phyloP scores from a whole-genome alignment of 2,113 vertebrate species.

The Colaptes auratus region DNA sequence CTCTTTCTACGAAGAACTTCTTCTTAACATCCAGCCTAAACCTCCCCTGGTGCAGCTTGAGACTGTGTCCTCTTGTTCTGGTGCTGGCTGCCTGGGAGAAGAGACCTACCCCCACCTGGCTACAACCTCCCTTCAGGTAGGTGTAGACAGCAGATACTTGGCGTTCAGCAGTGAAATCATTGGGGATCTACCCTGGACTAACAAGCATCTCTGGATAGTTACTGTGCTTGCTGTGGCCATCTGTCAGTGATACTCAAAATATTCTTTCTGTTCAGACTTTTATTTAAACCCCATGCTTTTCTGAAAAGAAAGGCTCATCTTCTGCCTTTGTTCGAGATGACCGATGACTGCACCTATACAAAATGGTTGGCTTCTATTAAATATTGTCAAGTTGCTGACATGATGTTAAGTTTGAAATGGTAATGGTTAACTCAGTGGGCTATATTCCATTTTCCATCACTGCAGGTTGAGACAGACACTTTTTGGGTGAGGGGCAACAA shows the following conservation, averaged over 20 bases:
- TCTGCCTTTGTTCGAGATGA: not conserved
- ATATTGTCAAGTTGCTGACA: not conserved
- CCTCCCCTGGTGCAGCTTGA: no score
- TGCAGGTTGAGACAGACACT: not conserved
- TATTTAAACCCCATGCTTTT: not conserved
- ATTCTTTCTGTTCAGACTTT: not conserved
- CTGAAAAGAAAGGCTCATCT: not conserved
- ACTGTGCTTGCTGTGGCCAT: not conserved
- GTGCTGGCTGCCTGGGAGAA: no score
- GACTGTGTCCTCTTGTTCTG: no score
- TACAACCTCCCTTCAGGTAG: no score
- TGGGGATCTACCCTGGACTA: not conserved
- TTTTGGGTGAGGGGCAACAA: accelerated
- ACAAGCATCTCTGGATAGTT: not conserved
- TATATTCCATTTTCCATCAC: not conserved
- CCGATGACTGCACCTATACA: not conserved
- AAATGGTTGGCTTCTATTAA: not conserved
- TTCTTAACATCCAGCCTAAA: no score
- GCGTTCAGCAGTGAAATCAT: not conserved
- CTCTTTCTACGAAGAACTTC: no score
- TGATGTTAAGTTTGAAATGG: not conserved
- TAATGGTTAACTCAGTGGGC: not conserved
- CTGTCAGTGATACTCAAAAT: not conserved
- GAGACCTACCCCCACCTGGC: no score
- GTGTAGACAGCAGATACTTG: not conserved